phyloP scores from a whole-genome alignment of 1,140 invertebrate genomes.

The Pristionchus pacificus region DNA sequence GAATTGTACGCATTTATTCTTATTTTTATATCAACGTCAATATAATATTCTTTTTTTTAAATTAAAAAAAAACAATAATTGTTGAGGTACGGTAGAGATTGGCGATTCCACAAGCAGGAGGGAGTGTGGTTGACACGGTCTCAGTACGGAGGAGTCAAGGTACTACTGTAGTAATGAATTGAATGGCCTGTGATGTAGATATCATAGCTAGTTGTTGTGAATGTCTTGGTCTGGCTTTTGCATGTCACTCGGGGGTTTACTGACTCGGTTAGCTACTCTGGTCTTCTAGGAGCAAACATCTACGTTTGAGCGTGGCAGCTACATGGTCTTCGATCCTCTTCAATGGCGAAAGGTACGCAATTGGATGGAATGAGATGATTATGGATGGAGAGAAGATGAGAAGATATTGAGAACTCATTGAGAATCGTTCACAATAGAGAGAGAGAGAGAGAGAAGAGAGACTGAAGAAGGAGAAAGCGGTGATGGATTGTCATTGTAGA shows the following conservation, averaged over 20 bases:
- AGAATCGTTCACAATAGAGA: neutral
- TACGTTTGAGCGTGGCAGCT: slow-evolving; percentile 92
- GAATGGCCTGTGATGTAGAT: neutral
- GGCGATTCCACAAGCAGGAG: slow-evolving; percentile 98
- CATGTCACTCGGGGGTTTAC: too few relatives aligned
- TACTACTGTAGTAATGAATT: neutral
- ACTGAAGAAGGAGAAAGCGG: neutral
- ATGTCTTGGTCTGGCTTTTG: too few relatives aligned
- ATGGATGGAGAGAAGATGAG: neutral
- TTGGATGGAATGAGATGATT: neutral
- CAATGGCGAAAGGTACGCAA: slow-evolving; percentile 61
- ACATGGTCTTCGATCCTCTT: slow-evolving; percentile 94
- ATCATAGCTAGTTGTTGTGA: too few relatives aligned
- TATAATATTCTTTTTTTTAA: slow-evolving; percentile 14
- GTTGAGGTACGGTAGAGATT: slow-evolving; percentile 83
- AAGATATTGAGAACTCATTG: slow-evolving; percentile 8
- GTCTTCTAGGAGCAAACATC: slow-evolving; percentile 81
- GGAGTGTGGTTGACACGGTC: slow-evolving; percentile 98
- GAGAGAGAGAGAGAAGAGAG: neutral
- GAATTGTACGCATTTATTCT: slow-evolving; percentile 77
- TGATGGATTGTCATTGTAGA: slow-evolving; percentile 32
- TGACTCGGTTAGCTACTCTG: too few relatives aligned
- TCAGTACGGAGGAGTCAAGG: slow-evolving; percentile 37
- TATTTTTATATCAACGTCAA: neutral
- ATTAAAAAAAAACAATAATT: neutral